Evolutionary conservation across 1,140 invertebrate genomes (phyloP), one percentile per base, ranked within the genome.

Genomic region (Ceratina calcarata): DNA sequence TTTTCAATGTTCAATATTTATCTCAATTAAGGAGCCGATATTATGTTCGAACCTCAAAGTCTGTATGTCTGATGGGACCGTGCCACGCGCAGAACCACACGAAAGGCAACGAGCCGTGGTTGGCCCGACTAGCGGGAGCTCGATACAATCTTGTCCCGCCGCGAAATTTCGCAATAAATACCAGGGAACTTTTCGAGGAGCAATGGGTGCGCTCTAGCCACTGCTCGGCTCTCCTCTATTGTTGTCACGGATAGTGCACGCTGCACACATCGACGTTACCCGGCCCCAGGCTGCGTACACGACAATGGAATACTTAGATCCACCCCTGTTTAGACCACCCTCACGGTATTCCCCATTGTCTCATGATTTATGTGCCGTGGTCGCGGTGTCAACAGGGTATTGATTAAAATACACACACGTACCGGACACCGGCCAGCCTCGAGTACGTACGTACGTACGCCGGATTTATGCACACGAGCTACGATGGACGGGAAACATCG

Each of bases 231-330:
- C 37, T 45, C 37, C 37, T 45, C 76, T 37, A 79, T 79, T 79
- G 78, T 79, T 72, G 60, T 77, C 73, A 58, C 58, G 66, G 22
- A 27, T 55, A 22, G 15, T 55, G 62, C 74, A 45, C 70, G 37
- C 37, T 64, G 66, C 51, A 80, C 73, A 71, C 82, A 51, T 73
- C 82, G 75, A 18, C 60, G 24, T 27, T 69, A 20, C 12, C 10
- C 16, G 53, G 66, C 66, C 57, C 66, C 16, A 18, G 66, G 45
- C 57, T n/a, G 66, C 74, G 82, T 81, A 79, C 80, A 77, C 83
- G 79, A 89, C 87, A 89, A 89, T 88, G 86, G 86, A 87, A 89
- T 88, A 89, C 88, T 89, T 88, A 88, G 87, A 89, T 89, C 88
- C 79, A 72, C 70, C 65, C 78, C 64, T 80, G 78, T 84, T 61